Evolutionary conservation across 2,888 invertebrate genomes (phyloP), one percentile per base, ranked within the genome.

Genomic region (Subacronicta megacephala): DNA sequence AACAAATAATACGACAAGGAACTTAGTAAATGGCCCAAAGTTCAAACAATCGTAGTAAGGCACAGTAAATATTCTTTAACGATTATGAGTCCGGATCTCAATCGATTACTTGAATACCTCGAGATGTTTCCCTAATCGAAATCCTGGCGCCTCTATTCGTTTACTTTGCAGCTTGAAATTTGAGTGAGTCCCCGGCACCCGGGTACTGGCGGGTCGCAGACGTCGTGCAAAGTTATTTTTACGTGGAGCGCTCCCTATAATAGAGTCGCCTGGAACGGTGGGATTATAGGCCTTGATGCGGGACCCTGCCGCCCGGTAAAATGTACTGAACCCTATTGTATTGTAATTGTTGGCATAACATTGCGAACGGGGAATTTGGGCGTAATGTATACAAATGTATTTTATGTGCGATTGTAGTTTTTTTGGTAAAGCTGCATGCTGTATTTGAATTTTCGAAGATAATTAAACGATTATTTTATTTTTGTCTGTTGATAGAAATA

Each of bases 151-250:
- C 12, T 20, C 7, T 17, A n/a, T 43, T 13, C 4, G 17, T 45
- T 45, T 29, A 16, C 23, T 1, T 16, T 45, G 26, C 7, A 35
- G 37, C 13, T 29, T 35, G 42, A 3, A 18, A n/a, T 26, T 65
- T 3, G 10, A 16, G 10, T 26, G 17, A 15, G 35, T 23, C 20
- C 16, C 35, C 20, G 41, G 69, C 6, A 9, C 12, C 26, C 35
- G 31, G 20, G 7, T 2, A 7, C 29, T n/a, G 26, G 12, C 15
- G 29, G 42, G 26, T 33, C 54, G 13, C 36, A 16, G n/a, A 38
- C 37, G 46, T 46, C 20, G 33, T 33, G 29, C 5, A 20, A 46
- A 65, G 60, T 51, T 72, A 72, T 72, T 72, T 72, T 72, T 66
- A 66, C 38, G 40, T n/a, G 17, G 17, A 42, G 29, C 37, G 43